Conservation (phyloP, 2,888 invertebrate genomes). For the Phaedon cochleariae region DNA sequence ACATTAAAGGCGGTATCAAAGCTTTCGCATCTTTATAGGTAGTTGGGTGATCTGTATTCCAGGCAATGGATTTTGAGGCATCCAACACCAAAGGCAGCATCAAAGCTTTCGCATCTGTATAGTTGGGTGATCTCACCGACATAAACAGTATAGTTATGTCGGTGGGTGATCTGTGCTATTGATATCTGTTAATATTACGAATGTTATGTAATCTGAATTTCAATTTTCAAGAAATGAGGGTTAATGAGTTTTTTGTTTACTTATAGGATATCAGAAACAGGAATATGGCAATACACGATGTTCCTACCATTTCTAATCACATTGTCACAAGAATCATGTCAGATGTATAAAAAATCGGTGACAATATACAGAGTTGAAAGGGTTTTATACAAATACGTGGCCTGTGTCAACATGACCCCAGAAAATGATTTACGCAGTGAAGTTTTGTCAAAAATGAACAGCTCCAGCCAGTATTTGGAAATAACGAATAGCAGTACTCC, state of each 20-base stretch:
- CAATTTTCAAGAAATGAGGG: no score
- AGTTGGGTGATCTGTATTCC: no score
- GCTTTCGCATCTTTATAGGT: no score
- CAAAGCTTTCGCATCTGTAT: no score
- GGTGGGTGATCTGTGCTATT: no score
- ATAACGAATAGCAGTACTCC: constrained; percentile 26
- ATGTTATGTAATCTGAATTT: no score
- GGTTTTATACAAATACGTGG: constrained; percentile 21
- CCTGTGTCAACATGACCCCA: constrained; percentile 26
- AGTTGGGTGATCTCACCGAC: no score
- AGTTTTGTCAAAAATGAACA: constrained; percentile 15
- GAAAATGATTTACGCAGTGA: constrained; percentile 11
- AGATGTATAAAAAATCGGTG: constrained; percentile 20
- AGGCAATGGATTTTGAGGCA: no score
- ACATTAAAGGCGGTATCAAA: no score
- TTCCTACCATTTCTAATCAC: constrained; percentile 4
- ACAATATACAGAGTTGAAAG: constrained; percentile 17
- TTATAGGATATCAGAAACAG: background rate
- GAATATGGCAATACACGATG: constrained; percentile 3
- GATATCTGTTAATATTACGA: no score
- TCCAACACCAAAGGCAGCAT: no score
- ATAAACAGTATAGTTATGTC: no score
- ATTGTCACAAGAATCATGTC: constrained; percentile 18
- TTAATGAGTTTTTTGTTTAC: background rate
- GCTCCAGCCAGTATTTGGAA: constrained; percentile 11